Percentiles rank a stretch among this genome's conserved stretches.
Conservation (phyloP, 2,888 invertebrate species). For the Drosophila helvetica region DNA sequence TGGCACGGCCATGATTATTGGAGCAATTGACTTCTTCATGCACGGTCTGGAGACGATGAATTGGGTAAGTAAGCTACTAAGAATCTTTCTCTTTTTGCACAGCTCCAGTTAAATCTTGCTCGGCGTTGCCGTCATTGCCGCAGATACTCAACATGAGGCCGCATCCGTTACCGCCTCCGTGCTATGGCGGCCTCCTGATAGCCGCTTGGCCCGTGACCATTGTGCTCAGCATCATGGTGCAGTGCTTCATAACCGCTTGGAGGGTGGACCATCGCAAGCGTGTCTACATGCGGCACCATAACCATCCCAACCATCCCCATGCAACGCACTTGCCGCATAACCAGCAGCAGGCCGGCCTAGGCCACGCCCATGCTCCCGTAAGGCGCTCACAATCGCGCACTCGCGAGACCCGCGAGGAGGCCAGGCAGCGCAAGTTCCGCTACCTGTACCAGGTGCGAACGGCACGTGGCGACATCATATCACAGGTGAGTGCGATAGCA, state of each 20-base stretch:
- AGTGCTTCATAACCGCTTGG: constrained; percentile 84
- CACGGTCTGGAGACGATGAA: constrained; percentile 82
- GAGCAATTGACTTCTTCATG: constrained; percentile 83
- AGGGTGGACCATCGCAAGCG: constrained; percentile 83
- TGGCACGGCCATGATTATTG: constrained; percentile 83
- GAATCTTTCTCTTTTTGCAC: neutral
- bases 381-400: constrained; percentile 85
- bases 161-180: constrained; percentile 83
- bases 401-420: constrained; percentile 90
- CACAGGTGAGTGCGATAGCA: constrained; percentile 86
- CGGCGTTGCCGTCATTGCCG: neutral
- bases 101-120: neutral
- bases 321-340: constrained; percentile 69
- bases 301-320: constrained; percentile 53
- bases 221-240: constrained; percentile 83
- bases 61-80: constrained; percentile 75
- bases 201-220: constrained; percentile 83
- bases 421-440: constrained; percentile 92
- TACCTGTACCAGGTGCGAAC: constrained; percentile 95
- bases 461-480: constrained; percentile 94
- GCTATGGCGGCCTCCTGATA: constrained; percentile 83
- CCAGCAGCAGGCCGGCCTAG: constrained; percentile 55
- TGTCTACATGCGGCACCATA: constrained; percentile 77
- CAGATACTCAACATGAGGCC: constrained; percentile 83
- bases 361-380: constrained; percentile 59